A percentile compares a stretch with the other conserved stretches of the same genome.
Evolutionary conservation across 2,113 vertebrate species (phyloP).

Genomic region (Agapornis roseicollis): DNA sequence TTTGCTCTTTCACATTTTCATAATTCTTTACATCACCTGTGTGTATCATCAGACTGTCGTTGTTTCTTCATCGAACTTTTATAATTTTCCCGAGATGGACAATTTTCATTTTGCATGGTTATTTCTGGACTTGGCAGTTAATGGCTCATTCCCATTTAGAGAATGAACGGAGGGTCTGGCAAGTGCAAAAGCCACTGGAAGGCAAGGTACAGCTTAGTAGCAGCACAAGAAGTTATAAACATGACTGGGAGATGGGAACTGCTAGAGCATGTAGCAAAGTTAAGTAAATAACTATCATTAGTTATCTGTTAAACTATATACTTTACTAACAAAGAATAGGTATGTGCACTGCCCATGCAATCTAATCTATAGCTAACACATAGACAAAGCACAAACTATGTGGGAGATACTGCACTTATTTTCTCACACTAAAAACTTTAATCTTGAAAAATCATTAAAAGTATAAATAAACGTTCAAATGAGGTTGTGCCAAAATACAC

Average conservation of each 20-base stretch:
- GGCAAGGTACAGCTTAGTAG: not conserved
- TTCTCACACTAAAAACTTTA: not conserved
- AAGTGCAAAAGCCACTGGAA: not conserved
- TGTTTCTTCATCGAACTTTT: constrained; percentile 60
- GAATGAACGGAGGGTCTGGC: not conserved
- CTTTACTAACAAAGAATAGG: not conserved
- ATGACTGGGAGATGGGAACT: not conserved
- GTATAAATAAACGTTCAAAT: not conserved
- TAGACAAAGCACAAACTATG: not conserved
- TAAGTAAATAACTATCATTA: not conserved
- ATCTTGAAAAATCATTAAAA: not conserved
- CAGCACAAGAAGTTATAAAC: not conserved
- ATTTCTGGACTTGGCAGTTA: constrained; percentile 32
- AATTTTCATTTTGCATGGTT: constrained; percentile 48
- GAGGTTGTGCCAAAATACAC: not conserved
- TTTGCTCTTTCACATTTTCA: constrained; percentile 27
- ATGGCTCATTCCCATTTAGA: not conserved
- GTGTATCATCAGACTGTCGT: constrained; percentile 29
- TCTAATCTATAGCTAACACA: not conserved
- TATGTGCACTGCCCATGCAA: not conserved
- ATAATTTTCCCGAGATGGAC: constrained; percentile 44
- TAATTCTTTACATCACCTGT: constrained; percentile 15
- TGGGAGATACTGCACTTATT: not conserved
- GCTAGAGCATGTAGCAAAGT: not conserved
- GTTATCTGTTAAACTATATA: not conserved